Percentiles rank a stretch among this genome's conserved stretches.
Conservation (phyloP, 2,797 vertebrate genomes). For the Lophius americanus region DNA sequence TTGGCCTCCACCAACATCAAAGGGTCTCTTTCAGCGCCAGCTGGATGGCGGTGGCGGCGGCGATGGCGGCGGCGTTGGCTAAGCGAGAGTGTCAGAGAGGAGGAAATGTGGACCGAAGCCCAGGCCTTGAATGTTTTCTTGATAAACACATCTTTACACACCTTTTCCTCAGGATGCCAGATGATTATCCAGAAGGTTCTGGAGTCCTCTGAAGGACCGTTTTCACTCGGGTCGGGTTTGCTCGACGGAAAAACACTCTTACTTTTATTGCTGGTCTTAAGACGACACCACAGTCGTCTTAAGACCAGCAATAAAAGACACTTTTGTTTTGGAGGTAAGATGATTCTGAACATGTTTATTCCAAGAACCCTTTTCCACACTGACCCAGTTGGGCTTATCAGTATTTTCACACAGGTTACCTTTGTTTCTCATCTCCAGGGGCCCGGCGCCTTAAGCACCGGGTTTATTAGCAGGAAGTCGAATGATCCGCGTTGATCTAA, state of each 20-base stretch:
- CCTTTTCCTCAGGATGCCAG: conserved; percentile 34
- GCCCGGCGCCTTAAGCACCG: conserved; percentile 26
- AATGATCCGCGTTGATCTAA: conserved; percentile 21
- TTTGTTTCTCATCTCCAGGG: conserved; percentile 34
- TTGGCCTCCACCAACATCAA: conserved; percentile 66
- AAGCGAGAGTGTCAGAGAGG: conserved; percentile 20
- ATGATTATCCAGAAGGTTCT: conserved; percentile 30
- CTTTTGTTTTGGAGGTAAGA: too few relatives aligned
- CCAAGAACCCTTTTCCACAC: too few relatives aligned
- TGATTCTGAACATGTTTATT: too few relatives aligned
- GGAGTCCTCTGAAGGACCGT: conserved; percentile 17
- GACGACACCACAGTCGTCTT: too few relatives aligned
- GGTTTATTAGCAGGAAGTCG: conserved; percentile 20
- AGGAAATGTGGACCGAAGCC: conserved; percentile 50
- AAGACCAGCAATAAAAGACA: too few relatives aligned
- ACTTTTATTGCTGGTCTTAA: too few relatives aligned
- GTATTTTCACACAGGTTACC: too few relatives aligned
- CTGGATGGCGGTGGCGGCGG: conserved; percentile 56
- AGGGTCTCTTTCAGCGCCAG: conserved; percentile 62
- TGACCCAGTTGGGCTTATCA: too few relatives aligned
- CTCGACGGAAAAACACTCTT: too few relatives aligned
- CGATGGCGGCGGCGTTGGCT: conserved; percentile 38
- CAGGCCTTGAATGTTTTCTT: conserved; percentile 47
- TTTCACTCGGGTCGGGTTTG: not conserved
- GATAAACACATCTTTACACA: conserved; percentile 61